Evolutionary conservation across 1,140 invertebrate genomes (phyloP).

Genomic region (Belonocnema kinseyi): DNA sequence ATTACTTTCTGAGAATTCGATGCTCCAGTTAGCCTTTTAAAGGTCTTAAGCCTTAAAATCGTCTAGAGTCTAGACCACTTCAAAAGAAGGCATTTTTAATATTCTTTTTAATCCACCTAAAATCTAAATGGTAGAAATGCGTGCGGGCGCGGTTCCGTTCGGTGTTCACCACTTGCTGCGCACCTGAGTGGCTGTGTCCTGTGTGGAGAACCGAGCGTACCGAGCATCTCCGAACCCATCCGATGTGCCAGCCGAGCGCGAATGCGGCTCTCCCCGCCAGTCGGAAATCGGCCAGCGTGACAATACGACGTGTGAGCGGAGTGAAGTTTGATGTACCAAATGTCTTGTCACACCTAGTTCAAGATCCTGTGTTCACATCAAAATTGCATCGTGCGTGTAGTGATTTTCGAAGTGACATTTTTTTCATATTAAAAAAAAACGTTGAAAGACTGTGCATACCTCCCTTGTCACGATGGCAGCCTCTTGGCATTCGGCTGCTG

Average conservation of each 20-base stretch:
- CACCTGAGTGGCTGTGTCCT: slow-evolving; percentile 48
- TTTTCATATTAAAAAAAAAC: neutral
- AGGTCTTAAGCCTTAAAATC: neutral
- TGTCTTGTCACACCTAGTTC: slow-evolving; percentile 50
- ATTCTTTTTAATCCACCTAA: slow-evolving; percentile 23
- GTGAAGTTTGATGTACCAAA: slow-evolving; percentile 47
- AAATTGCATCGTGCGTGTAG: slow-evolving; percentile 34
- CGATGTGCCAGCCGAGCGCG: slow-evolving; percentile 62
- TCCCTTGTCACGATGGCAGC: slow-evolving; percentile 62
- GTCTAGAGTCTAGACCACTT: neutral
- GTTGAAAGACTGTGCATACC: slow-evolving; percentile 42
- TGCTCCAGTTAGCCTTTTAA: neutral
- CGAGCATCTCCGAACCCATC: slow-evolving; percentile 48
- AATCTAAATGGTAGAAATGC: slow-evolving; percentile 36
- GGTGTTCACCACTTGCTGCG: slow-evolving; percentile 49
- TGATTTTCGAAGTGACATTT: slow-evolving; percentile 32
- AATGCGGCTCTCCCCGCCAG: slow-evolving; percentile 61
- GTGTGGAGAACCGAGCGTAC: slow-evolving; percentile 19
- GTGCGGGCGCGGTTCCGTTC: slow-evolving; percentile 53
- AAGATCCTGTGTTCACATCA: neutral
- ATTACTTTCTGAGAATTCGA: slow-evolving; percentile 32
- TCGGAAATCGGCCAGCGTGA: slow-evolving; percentile 71
- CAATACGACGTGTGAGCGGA: slow-evolving; percentile 57
- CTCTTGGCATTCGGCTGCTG: slow-evolving; percentile 51
- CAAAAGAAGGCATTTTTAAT: neutral